phyloP scores from a whole-genome alignment of 2,113 vertebrate species.

The Oplegnathus fasciatus region DNA sequence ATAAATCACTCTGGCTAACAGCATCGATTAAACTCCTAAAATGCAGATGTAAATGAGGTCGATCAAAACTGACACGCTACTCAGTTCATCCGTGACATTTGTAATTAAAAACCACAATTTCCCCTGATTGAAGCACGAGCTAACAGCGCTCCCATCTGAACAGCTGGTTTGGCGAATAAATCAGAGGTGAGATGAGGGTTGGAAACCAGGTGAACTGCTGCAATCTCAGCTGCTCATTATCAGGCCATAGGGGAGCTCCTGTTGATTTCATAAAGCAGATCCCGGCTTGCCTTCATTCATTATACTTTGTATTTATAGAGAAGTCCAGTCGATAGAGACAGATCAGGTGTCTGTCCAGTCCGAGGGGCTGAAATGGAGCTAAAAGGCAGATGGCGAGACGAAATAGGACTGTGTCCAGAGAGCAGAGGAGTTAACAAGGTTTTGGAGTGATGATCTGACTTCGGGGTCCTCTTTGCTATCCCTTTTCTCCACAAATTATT shows the following conservation, averaged over 20 bases:
- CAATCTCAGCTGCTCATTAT: conserved; percentile 67
- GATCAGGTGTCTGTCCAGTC: conserved; percentile 69
- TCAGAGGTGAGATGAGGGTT: conserved; percentile 42
- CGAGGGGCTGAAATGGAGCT: conserved; percentile 56
- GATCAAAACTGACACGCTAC: conserved; percentile 42
- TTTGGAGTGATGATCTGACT: conserved; percentile 41
- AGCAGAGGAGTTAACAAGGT: conserved; percentile 68
- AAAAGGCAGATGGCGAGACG: conserved; percentile 70
- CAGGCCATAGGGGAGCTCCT: conserved; percentile 14
- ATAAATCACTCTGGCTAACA: conserved; percentile 40
- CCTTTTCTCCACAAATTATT: conserved; percentile 20
- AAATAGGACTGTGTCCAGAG: conserved; percentile 60
- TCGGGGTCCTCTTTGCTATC: conserved; percentile 10
- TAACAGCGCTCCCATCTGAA: conserved; percentile 24
- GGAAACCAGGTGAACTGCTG: conserved; percentile 56
- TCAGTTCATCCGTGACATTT: conserved; percentile 49
- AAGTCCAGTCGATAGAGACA: conserved; percentile 37
- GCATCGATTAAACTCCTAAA: conserved; percentile 36
- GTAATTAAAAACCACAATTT: conserved; percentile 58
- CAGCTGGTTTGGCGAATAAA: conserved; percentile 66
- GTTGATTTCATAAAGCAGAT: conserved; percentile 52
- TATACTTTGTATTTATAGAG: conserved; percentile 62
- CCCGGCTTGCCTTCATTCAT: conserved; percentile 44
- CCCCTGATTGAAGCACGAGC: conserved; percentile 35
- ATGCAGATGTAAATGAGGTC: conserved; percentile 58